These are phyloP conservation scores for Heliothis peltigera DNA, from an alignment of 2,888 invertebrate genomes.

Conservation along the genomic window DNA sequence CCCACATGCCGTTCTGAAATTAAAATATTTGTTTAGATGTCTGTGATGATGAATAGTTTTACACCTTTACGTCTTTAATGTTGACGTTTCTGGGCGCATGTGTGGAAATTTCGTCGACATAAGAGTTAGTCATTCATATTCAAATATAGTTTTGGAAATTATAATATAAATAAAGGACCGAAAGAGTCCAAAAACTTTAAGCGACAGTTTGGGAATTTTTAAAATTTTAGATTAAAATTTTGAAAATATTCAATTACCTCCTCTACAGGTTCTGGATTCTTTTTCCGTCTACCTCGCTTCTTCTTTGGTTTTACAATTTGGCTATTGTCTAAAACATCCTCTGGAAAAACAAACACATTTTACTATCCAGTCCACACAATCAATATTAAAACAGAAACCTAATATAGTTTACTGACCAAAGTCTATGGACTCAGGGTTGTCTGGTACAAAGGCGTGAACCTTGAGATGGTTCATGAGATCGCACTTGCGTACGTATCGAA, in stretches of 20 bases:
- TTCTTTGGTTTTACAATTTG: conserved; percentile 84
- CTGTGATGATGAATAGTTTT: too few relatives aligned
- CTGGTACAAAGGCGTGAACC: conserved; percentile 94
- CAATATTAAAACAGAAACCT: neutral
- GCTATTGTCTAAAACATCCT: conserved; percentile 78
- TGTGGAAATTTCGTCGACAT: too few relatives aligned
- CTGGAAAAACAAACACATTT: conserved; percentile 68
- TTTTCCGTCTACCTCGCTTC: conserved; percentile 86
- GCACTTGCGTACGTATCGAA: conserved; percentile 93
- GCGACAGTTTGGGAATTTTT: neutral
- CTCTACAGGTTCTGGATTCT: conserved; percentile 80
- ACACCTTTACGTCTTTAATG: too few relatives aligned
- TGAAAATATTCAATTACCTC: conserved; percentile 43
- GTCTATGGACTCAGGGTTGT: conserved; percentile 90
- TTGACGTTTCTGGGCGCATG: too few relatives aligned
- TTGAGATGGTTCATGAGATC: conserved; percentile 96
- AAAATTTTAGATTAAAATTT: neutral
- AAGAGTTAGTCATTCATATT: too few relatives aligned
- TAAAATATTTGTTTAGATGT: conserved; percentile 8
- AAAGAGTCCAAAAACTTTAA: too few relatives aligned
- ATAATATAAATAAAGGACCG: too few relatives aligned
- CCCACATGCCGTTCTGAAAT: conserved; percentile 80
- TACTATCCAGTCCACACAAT: neutral
- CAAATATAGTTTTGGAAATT: too few relatives aligned
- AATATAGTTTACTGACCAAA: conserved; percentile 77